These are phyloP conservation scores for Crax fasciolata DNA, from an alignment of 2,797 vertebrate species.

Conservation along the genomic window DNA sequence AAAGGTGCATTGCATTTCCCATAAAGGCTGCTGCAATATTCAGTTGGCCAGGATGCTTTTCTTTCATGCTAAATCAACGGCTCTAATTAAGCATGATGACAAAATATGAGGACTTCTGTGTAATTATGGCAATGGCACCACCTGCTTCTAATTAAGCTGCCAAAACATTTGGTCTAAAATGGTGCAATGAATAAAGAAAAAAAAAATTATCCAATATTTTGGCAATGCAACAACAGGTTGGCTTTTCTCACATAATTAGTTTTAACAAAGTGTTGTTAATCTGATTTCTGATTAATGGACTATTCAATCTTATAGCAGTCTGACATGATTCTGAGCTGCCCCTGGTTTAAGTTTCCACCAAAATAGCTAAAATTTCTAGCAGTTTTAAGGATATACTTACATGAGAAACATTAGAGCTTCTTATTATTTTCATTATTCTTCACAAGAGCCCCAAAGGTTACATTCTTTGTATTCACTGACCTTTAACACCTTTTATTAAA, in stretches of 20 bases:
- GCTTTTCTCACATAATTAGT: constrained; percentile 62
- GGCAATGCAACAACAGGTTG: constrained; percentile 32
- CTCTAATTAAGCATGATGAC: constrained; percentile 73
- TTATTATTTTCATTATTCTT: constrained; percentile 29
- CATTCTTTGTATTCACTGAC: constrained; percentile 54
- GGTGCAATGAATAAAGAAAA: constrained; percentile 29
- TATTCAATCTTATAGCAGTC: constrained; percentile 39
- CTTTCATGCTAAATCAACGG: constrained; percentile 52
- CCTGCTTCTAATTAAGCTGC: constrained; percentile 79
- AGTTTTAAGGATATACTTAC: not conserved
- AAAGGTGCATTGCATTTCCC: constrained; percentile 18
- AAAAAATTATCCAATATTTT: constrained; percentile 47
- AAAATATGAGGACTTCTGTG: constrained; percentile 72
- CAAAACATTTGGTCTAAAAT: constrained; percentile 78
- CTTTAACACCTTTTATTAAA: constrained; percentile 58
- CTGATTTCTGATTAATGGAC: constrained; percentile 65
- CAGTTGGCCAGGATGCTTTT: constrained; percentile 33
- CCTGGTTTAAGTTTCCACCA: not conserved
- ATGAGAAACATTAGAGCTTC: not conserved
- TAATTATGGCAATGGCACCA: constrained; percentile 70
- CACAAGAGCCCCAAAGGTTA: constrained; percentile 15
- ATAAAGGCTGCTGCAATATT: constrained; percentile 14
- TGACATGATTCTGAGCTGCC: constrained; percentile 17
- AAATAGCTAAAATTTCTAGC: not conserved
- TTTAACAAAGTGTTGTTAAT: constrained; percentile 59